These are phyloP conservation scores for Apoda limacodes DNA, from an alignment of 2,888 invertebrate species.

Conservation along the genomic window DNA sequence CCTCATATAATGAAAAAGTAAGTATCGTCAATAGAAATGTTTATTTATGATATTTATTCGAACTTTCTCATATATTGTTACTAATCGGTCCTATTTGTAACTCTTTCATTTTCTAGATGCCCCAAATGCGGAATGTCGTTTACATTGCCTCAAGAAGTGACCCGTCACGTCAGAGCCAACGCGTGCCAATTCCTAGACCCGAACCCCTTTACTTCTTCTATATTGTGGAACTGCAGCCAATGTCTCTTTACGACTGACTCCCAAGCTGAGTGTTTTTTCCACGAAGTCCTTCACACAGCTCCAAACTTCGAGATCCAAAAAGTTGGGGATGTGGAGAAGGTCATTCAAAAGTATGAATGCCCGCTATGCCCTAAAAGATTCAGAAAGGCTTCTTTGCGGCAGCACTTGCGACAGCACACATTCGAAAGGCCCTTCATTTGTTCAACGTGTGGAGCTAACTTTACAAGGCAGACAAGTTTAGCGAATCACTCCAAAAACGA, in stretches of 20 bases:
- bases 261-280: conserved; percentile 79
- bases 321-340: conserved; percentile 30
- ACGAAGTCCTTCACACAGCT: conserved; percentile 75
- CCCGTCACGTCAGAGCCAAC: conserved; percentile 75
- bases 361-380: conserved; percentile 76
- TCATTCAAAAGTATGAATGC: conserved; percentile 70
- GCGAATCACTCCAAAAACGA: conserved; percentile 70
- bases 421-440: conserved; percentile 80
- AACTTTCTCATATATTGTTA: neutral
- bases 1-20: conserved; percentile 74
- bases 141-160: conserved; percentile 78
- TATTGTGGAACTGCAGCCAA: conserved; percentile 68
- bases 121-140: conserved; percentile 78
- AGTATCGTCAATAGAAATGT: too few relatives aligned
- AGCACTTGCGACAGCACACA: conserved; percentile 80
- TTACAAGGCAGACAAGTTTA: conserved; percentile 75
- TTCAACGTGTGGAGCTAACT: conserved; percentile 71
- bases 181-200: conserved; percentile 57
- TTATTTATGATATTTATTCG: too few relatives aligned
- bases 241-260: conserved; percentile 74
- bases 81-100: conserved; percentile 2
- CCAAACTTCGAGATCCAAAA: conserved; percentile 36
- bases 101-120: conserved; percentile 63
- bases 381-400: conserved; percentile 74
- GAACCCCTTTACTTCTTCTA: conserved; percentile 27